These are phyloP conservation scores for Drosophila busckii DNA, from an alignment of 1,140 invertebrate species.

Conservation along the genomic window DNA sequence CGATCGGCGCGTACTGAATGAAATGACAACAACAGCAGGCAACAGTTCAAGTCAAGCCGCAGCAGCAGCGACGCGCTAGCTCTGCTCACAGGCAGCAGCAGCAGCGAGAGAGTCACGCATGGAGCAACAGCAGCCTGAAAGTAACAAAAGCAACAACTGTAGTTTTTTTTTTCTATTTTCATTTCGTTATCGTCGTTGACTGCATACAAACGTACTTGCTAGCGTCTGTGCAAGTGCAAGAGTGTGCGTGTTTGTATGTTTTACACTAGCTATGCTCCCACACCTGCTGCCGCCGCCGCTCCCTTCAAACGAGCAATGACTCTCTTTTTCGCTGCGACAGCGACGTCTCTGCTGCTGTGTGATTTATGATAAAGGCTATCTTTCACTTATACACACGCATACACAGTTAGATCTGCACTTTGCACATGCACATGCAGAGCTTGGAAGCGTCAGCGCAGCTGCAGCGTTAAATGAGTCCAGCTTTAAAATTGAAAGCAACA, in stretches of 20 bases:
- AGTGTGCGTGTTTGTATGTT: conserved; percentile 43
- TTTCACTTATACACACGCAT: conserved; percentile 2
- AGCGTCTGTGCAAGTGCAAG: conserved; percentile 41
- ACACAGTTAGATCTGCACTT: conserved; percentile 13
- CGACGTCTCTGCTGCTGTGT: conserved; percentile 5
- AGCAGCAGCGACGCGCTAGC: conserved; percentile 4
- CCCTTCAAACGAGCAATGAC: conserved; percentile 31
- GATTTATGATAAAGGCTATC: conserved; percentile 16
- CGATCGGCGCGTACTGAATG: conserved; percentile 67
- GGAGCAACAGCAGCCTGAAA: conserved; percentile 5
- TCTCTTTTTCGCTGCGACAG: conserved; percentile 26
- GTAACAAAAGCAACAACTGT: conserved; percentile 7
- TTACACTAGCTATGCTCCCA: conserved; percentile 8
- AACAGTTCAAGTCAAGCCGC: conserved; percentile 13
- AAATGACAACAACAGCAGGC: conserved; percentile 49
- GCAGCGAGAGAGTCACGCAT: conserved; percentile 31
- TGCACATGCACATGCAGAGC: conserved; percentile 14
- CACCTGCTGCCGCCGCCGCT: not conserved
- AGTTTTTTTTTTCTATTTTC: not conserved
- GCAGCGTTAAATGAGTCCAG: too few relatives aligned
- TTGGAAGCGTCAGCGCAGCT: not conserved
- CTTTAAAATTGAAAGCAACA: too few relatives aligned
- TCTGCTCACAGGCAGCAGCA: not conserved
- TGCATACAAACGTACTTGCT: too few relatives aligned
- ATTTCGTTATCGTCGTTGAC: not conserved